Base-by-base conservation (phyloP, 30 jellyfish, hydroid and myxozoan species). In the Nemopilema nomurai region DNA sequence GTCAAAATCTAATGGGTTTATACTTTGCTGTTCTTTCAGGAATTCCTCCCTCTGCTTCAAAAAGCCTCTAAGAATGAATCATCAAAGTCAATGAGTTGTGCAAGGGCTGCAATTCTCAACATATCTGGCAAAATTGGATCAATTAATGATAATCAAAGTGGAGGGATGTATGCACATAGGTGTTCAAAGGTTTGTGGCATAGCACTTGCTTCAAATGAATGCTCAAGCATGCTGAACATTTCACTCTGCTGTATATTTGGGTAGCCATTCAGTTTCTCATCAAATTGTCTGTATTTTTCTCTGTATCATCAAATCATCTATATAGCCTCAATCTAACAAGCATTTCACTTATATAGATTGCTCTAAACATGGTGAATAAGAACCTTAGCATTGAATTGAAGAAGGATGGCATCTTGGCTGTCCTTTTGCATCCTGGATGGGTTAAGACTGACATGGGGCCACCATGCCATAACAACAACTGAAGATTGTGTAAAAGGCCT, bases 361-460 rank as follows among this genome's bases (percentile, higher is more conserved):
- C 96, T 28, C 72, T 89, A 73, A 93, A 93, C 80, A 93, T 93
- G 97, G 89, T 93, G 62, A 88, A 93, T 69, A 93, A 89, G 90
- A 88, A 80, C 68, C 87, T 93, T 19, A 80, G 96, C 85, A 79
- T 87, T 26, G 98, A 93, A 69, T 65, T 93, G 63, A 88, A 93
- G 81, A 76, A 70, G 16, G 97, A 93, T 80, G 74, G 79, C 27
- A 83, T 93, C 26, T 77, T 93, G 52, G 98, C 93, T 0, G 95
- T 85, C 23, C 22, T 79, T 50, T 28, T 93, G 68, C 93, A 89
- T 71, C 98, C 98, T 30, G 98, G 98, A 18, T 84, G 96, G 95
- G 98, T 93, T 4, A 75, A 87, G 72, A 93, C 98, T 19, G 96
- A 88, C 18, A 73, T 84, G 88, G 98, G 98, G 98, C 21, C 62